phyloP scores from a whole-genome alignment of 2,797 vertebrate species.

The Nasua narica region DNA sequence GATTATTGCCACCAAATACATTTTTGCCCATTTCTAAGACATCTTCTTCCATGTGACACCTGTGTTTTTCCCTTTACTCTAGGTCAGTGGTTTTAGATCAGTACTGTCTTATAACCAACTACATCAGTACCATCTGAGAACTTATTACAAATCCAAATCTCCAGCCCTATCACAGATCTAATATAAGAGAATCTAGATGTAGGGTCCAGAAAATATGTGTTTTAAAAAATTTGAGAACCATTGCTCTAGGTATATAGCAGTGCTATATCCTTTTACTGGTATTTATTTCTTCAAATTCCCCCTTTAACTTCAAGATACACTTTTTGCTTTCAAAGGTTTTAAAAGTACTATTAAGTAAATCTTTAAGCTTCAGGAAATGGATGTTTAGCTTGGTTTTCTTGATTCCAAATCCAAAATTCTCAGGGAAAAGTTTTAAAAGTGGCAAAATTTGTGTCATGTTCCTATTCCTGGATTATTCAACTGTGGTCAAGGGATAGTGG shows the following conservation, averaged over 20 bases:
- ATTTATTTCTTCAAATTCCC: neutral
- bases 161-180: neutral
- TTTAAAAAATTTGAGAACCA: neutral
- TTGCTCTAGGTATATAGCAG: neutral
- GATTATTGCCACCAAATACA: neutral
- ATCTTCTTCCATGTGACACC: neutral
- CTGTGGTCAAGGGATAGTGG: neutral
- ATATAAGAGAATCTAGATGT: neutral
- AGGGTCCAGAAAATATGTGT: neutral
- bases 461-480: neutral
- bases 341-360: neutral
- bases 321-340: neutral
- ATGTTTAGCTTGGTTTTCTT: neutral
- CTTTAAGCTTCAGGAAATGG: neutral
- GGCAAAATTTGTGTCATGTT: neutral
- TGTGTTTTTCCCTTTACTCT: neutral
- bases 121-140: neutral
- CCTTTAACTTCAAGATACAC: neutral
- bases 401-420: neutral
- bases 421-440: neutral
- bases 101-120: neutral
- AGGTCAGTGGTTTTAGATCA: neutral
- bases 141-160: neutral
- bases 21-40: neutral
- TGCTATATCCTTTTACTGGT: neutral